Base-by-base conservation (phyloP, 2,797 vertebrate species). In the Avahi laniger region DNA sequence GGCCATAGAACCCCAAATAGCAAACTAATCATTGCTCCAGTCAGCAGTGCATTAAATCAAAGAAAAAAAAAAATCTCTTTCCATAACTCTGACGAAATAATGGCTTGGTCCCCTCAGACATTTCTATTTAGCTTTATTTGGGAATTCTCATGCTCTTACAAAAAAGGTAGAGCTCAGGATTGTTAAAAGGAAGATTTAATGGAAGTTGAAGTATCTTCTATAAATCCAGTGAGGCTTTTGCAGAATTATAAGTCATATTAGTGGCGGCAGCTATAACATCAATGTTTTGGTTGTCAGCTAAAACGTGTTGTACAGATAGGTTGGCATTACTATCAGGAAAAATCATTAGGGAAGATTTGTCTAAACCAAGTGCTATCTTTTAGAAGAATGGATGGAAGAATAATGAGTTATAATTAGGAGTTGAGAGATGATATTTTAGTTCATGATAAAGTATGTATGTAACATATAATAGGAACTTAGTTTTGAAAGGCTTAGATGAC, bases 1-100 rank as follows among this genome's bases (percentile, higher is more conserved):
- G n/a, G 18, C 11, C 18, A 52, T 91, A 73, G n/a, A 61, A 5
- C 11, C 10, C 4, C 41, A 95, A 93, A 88, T 54, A 78, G n/a
- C 28, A 43, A 92, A 95, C 94, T 95, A 96, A 95, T 95, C 87
- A 79, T 26, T 93, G 48, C 35, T 92, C 26, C 61, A 81, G 97
- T 93, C 65, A 30, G 17, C 17, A 82, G 0, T 20, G 9, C 35
- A 97, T 57, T 97, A 61, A 78, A 90, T 94, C 84, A 90, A 43
- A 61, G 72, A 72, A 48, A 80, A 46, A 61, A 72, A 61, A 72
- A 67, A 12, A 14, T 14, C 1, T 14, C 8, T 96, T 97, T 76
- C 80, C 0, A 4, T 91, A 96, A 97, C 54, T 35, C 48, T 85
- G 67, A 93, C 79, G 54, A 93, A 88, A 93, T 95, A 93, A 79